A percentile compares a stretch with the other conserved stretches of the same genome.
Conservation (phyloP, 30 jellyfish, hydroid and myxozoan species). For the Aurelia aurita region DNA sequence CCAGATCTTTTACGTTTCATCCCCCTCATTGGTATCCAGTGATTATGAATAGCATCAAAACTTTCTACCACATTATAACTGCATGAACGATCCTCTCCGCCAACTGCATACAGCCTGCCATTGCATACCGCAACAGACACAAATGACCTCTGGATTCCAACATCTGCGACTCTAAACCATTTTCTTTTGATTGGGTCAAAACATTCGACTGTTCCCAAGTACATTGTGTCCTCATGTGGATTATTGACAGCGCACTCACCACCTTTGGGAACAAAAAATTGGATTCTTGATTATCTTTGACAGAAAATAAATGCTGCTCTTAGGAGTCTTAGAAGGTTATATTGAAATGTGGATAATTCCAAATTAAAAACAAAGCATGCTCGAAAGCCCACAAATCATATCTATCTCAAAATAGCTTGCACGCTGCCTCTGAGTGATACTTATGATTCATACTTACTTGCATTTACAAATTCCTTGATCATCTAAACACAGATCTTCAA, state of each 20-base stretch:
- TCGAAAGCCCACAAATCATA: too few relatives aligned
- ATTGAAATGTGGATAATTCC: too few relatives aligned
- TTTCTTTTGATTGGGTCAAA: conserved; percentile 74
- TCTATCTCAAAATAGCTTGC: too few relatives aligned
- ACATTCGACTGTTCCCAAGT: conserved; percentile 90
- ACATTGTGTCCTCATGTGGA: conserved; percentile 93
- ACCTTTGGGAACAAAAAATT: conserved; percentile 6
- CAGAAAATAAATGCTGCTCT: too few relatives aligned
- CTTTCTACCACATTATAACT: conserved; percentile 89
- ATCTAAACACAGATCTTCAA: too few relatives aligned
- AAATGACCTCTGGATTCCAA: conserved; percentile 87
- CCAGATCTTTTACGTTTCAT: conserved; percentile 96
- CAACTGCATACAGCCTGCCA: conserved; percentile 89
- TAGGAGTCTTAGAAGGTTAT: too few relatives aligned
- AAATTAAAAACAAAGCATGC: too few relatives aligned
- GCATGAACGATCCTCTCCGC: conserved; percentile 93
- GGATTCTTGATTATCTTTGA: background rate
- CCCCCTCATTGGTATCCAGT: conserved; percentile 74
- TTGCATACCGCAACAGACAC: conserved; percentile 95
- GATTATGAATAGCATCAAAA: conserved; percentile 53
- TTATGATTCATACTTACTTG: too few relatives aligned
- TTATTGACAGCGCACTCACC: conserved; percentile 94
- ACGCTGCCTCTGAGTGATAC: too few relatives aligned
- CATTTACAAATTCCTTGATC: too few relatives aligned
- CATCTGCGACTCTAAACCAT: conserved; percentile 90